These are phyloP conservation scores for Conus betulinus DNA, from an alignment of 1,140 invertebrate species.

Conservation along the genomic window DNA sequence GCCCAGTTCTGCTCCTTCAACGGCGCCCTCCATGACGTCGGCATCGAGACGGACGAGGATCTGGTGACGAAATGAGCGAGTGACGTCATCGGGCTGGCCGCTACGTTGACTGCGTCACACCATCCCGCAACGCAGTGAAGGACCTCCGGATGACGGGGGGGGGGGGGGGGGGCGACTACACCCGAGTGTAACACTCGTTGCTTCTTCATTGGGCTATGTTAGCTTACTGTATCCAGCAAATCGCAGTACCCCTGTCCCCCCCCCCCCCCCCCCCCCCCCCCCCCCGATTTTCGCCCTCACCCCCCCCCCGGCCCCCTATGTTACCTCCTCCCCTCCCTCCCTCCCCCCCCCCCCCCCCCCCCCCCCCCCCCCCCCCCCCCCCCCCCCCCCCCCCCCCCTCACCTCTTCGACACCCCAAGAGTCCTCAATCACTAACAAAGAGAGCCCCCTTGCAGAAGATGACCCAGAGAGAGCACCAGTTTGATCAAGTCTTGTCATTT, in stretches of 20 bases:
- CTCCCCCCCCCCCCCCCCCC: too few relatives aligned
- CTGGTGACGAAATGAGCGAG: neutral
- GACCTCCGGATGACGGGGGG: neutral
- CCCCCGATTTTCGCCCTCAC: too few relatives aligned
- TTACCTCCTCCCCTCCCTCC: too few relatives aligned
- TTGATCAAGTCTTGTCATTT: too few relatives aligned
- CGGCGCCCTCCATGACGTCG: conserved; percentile 20
- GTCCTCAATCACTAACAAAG: too few relatives aligned
- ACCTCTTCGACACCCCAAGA: neutral
- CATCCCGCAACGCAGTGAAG: neutral
- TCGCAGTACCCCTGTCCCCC: too few relatives aligned
- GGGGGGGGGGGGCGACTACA: neutral
- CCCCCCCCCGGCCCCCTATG: neutral
- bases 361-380: too few relatives aligned
- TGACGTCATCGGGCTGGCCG: neutral
- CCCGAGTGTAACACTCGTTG: too few relatives aligned
- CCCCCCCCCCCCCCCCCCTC: neutral
- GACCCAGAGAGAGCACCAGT: too few relatives aligned
- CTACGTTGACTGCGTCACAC: neutral
- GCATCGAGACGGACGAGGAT: conserved; percentile 19
- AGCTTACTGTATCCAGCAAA: neutral
- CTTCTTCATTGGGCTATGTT: too few relatives aligned
- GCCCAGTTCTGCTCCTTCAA: conserved; percentile 29
- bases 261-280: too few relatives aligned
- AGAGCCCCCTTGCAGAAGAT: too few relatives aligned